Base-by-base conservation (phyloP, 2,888 invertebrate species). In the Pandemis heparana region DNA sequence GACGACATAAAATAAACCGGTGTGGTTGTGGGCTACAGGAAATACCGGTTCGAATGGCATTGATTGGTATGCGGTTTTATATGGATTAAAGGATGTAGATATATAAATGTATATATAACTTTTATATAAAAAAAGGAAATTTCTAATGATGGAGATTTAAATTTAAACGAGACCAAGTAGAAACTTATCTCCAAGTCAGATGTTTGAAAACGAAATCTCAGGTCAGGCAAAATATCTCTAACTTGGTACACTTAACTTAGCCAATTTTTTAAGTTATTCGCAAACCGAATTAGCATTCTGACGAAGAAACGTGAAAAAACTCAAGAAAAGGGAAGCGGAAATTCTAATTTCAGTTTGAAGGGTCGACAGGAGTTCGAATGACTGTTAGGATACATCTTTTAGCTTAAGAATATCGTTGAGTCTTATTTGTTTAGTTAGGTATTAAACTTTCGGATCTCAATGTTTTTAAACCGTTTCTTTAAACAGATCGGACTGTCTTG, bases 241-340 rank as follows among this genome's bases (percentile, higher is more conserved):
- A 38, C 14, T 46, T n/a, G 9, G 70, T 59, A 46, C 46, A 16
- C 70, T 70, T 59, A 63, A 56, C 63, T 71, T 71, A 61, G 51
- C 65, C 23, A 66, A 51, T 66, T 51, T 16, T 60, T 64, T 43
- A 64, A 65, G 51, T 59, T 63, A 70, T 70, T 73, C 51, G 59
- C 39, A 73, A 70, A 23, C 51, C 69, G 67, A 74, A 77, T 76
- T 77, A 70, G 76, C 74, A 77, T 77, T 76, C 71, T 74, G 67
- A 76, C 74, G 71, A 75, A 74, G 74, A 76, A 76, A 77, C 75
- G 77, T 70, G 75, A 70, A 66, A 64, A 39, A 66, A 74, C 69
- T 71, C 56, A 53, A 41, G 65, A 67, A 71, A 67, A 53, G 63
- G 63, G 62, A 71, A 56, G 46, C 62, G 70, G 74, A 71, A 71